Percentiles rank a stretch among this genome's conserved stretches.
Conservation (phyloP, 1,140 invertebrate genomes). For the Drosophila bocki region DNA sequence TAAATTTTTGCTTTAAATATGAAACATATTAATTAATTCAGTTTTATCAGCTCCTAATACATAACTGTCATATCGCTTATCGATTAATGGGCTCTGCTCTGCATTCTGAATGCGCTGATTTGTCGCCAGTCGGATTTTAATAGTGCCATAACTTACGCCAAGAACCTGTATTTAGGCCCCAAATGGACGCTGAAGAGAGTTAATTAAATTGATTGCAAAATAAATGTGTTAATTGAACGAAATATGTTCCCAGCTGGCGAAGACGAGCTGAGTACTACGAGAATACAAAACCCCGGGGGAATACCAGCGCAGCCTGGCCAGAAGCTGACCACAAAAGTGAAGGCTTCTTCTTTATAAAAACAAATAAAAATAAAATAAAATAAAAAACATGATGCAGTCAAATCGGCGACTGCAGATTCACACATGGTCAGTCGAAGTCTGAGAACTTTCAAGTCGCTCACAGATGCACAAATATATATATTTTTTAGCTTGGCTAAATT, state of each 20-base stretch:
- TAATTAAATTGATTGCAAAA: conserved; percentile 60
- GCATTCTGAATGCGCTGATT: conserved; percentile 40
- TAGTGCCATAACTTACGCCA: conserved; percentile 46
- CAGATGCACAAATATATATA: conserved; percentile 14
- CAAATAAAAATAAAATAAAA: not conserved
- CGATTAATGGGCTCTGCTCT: conserved; percentile 38
- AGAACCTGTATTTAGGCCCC: conserved; percentile 30
- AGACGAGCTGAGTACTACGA: conserved; percentile 12
- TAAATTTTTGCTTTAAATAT: not conserved
- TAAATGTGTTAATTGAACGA: conserved; percentile 54
- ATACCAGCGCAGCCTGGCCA: not conserved
- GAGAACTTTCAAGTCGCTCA: conserved; percentile 49
- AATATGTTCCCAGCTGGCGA: conserved; percentile 24
- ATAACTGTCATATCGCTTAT: conserved; percentile 45
- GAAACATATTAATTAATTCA: not conserved
- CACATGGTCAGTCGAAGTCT: conserved; percentile 44
- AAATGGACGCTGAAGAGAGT: conserved; percentile 43
- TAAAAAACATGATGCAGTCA: conserved; percentile 20
- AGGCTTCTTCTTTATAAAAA: conserved; percentile 34
- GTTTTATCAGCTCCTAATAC: conserved; percentile 16
- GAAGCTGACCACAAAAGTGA: conserved; percentile 42
- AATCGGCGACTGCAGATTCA: conserved; percentile 19
- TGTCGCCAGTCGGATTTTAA: conserved; percentile 29
- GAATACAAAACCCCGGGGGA: conserved; percentile 50
- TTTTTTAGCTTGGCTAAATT: conserved; percentile 11